phyloP scores from a whole-genome alignment of 1,140 invertebrate species.

The Hylaeus volcanicus region DNA sequence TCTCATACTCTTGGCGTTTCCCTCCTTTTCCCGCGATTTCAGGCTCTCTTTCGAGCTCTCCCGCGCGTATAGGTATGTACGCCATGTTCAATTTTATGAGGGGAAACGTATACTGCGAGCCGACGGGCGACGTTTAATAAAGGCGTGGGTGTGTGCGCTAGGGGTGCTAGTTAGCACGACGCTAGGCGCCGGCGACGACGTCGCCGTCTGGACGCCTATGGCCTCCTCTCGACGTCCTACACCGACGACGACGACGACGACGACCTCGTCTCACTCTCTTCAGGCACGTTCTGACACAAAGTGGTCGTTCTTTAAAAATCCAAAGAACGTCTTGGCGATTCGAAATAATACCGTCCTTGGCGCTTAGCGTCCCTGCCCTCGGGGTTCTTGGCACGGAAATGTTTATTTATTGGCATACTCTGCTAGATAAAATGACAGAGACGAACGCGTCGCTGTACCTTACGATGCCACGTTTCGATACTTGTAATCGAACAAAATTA shows the following conservation, averaged over 20 bases:
- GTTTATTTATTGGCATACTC: not conserved
- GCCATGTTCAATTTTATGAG: conserved; percentile 75
- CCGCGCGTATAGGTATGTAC: conserved; percentile 60
- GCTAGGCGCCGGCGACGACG: conserved; percentile 73
- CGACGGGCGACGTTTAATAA: conserved; percentile 77
- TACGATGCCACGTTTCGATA: no score
- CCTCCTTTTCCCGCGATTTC: not conserved
- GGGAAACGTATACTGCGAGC: conserved; percentile 70
- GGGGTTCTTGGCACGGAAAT: not conserved
- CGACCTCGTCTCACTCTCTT: conserved; percentile 60
- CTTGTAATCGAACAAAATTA: no score
- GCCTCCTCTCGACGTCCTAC: conserved; percentile 71
- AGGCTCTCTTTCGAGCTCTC: conserved; percentile 33
- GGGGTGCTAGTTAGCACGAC: conserved; percentile 77
- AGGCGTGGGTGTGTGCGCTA: conserved; percentile 71
- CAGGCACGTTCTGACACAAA: conserved; percentile 64
- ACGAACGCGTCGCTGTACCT: no score
- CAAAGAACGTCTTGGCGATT: conserved; percentile 39
- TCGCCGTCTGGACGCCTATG: conserved; percentile 78
- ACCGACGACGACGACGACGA: conserved; percentile 50
- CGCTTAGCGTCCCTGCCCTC: not conserved
- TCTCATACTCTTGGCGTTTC: not conserved
- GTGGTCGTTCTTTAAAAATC: conserved; percentile 61
- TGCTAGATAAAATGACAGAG: not conserved
- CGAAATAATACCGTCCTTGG: conserved; percentile 29